Base-by-base conservation (phyloP, 2,113 vertebrate species). In the Cryptotis parvus region DNA sequence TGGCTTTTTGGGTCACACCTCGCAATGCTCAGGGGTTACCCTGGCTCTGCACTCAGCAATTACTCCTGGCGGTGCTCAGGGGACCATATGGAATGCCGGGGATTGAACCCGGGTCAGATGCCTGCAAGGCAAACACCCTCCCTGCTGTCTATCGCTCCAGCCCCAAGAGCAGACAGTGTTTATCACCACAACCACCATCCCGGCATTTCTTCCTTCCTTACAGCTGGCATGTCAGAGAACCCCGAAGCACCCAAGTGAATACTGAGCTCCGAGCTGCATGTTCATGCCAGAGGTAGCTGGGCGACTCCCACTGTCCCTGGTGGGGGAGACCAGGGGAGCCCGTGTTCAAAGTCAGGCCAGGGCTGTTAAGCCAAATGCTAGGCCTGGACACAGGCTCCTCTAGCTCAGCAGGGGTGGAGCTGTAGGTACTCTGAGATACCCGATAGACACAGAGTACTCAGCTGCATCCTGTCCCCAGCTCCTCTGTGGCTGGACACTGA, bases 101-200 rank as follows among this genome's bases (percentile, higher is more conserved):
- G n/a, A n/a, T n/a, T n/a, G n/a, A n/a, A n/a, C n/a, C n/a, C n/a
- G n/a, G n/a, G n/a, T n/a, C n/a, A n/a, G n/a, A n/a, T n/a, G n/a
- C n/a, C n/a, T n/a, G n/a, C n/a, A n/a, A n/a, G n/a, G n/a, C n/a
- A n/a, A n/a, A n/a, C n/a, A n/a, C n/a, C n/a, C n/a, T n/a, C n/a
- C n/a, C n/a, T n/a, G n/a, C n/a, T n/a, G n/a, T n/a, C n/a, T n/a
- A n/a, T n/a, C n/a, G n/a, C n/a, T n/a, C n/a, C n/a, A n/a, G n/a
- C n/a, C n/a, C n/a, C n/a, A n/a, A n/a, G n/a, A n/a, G n/a, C n/a
- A n/a, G n/a, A 52, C 14, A 0, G 9, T 20, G 12, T 90, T 73
- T 3, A 7, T 12, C 70, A 35, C 2, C 0, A 4, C 4, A 1
- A 9, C 4, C 33, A 35, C 16, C 49, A 4, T 2, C 0, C 5